Conservation (phyloP, 2,888 invertebrate genomes). For the Megastigmus dorsalis region DNA sequence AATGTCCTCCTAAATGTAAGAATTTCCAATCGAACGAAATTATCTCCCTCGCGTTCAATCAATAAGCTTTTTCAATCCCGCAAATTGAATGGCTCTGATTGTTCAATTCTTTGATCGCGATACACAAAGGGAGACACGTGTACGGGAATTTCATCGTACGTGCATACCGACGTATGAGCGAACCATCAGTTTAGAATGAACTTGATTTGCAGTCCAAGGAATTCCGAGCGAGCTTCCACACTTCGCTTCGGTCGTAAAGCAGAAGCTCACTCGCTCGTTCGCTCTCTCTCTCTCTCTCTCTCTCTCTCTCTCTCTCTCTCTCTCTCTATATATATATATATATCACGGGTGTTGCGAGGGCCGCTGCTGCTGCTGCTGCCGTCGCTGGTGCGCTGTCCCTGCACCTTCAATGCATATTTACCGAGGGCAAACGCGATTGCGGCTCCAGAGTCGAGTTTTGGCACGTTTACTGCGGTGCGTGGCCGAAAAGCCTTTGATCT, state of each 20-base stretch:
- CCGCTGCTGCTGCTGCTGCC: not conserved
- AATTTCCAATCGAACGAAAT: too few species aligned
- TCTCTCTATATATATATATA: too few species aligned
- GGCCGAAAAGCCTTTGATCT: constrained; percentile 45
- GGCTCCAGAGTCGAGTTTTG: constrained; percentile 38
- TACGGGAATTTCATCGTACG: too few species aligned
- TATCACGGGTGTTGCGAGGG: not conserved
- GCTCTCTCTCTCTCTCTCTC: not conserved
- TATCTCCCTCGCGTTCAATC: too few species aligned
- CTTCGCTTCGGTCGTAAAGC: not conserved
- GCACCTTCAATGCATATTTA: constrained; percentile 59
- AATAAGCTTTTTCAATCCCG: too few species aligned
- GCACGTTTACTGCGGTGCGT: not conserved
- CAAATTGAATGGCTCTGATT: too few species aligned
- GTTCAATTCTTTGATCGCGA: too few species aligned
- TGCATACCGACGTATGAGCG: too few species aligned
- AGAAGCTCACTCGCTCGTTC: not conserved
- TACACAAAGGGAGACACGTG: too few species aligned
- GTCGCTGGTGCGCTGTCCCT: too few species aligned
- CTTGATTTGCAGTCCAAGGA: constrained; percentile 10
- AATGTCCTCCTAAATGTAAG: too few species aligned
- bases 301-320: not conserved
- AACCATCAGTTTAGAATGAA: constrained; percentile 1
- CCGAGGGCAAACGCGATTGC: constrained; percentile 55
- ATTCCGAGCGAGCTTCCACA: not conserved